Evolutionary conservation across 2,888 invertebrate genomes (phyloP), one percentile per base, ranked within the genome.

Genomic region (Branchellion lobata): DNA sequence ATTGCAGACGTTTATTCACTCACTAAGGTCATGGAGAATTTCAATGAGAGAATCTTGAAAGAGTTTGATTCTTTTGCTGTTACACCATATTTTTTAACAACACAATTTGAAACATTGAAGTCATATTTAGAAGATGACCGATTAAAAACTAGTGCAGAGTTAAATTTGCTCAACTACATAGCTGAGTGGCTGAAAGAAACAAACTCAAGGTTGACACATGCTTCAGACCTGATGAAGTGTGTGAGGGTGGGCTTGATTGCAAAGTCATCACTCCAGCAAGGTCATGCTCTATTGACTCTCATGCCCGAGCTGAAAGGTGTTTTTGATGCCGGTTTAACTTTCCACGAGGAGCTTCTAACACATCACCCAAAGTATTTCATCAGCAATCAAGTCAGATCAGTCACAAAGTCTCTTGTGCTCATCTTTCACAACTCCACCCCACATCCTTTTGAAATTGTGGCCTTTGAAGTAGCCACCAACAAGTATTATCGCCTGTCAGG

Each of bases 401-500:
- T n/a, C 21, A 36, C 71, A 11, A 51, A 36, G 8, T 80, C 81
- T 53, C 82, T 86, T 11, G 84, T 86, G 29, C 82, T 86, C 78
- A 84, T 86, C 81, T 82, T 82, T 51, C 85, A 86, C 71, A 86
- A 86, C 21, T 85, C 85, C 2, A 84, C 86, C 0, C 85, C 85
- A 81, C 84, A 85, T 81, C 86, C 86, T n/a, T 86, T 87, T 81
- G 86, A 87, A 80, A 85, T 87, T 33, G 86, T 86, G 5, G 85
- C 86, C 33, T 86, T 85, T 80, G 85, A 86, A 83, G 84, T 83
- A 47, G 77, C 79, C 34, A 82, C 83, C 27, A 83, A 82, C 27
- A 81, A 84, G 74, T 87, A 86, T 81, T 86, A 86, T 82, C 83
- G 85, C 68, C 82, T 87, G 73, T 85, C 84, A 79, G 84, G 85